Conservation (phyloP, 2,797 vertebrate species). For the Sebastolobus altivelis region DNA sequence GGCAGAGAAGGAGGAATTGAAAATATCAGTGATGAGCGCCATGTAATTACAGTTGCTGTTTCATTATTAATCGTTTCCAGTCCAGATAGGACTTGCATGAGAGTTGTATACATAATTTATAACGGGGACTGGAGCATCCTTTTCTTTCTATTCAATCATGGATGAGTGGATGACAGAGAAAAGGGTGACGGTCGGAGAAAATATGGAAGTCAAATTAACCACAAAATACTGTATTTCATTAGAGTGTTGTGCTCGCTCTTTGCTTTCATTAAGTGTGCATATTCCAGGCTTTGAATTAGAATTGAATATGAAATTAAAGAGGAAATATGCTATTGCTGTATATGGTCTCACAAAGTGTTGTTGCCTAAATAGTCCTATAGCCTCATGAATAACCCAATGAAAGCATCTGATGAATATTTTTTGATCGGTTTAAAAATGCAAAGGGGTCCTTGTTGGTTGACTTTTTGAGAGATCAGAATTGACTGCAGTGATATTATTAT, state of each 20-base stretch:
- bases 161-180: slow-evolving; percentile 31
- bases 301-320: slow-evolving; percentile 38
- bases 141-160: slow-evolving; percentile 40
- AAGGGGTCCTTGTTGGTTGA: slow-evolving; percentile 11
- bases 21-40: slow-evolving; percentile 70
- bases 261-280: slow-evolving; percentile 28
- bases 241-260: background rate
- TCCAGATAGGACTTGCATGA: slow-evolving; percentile 73
- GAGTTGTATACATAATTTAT: slow-evolving; percentile 82
- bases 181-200: background rate
- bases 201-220: slow-evolving; percentile 25
- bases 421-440: slow-evolving; percentile 54
- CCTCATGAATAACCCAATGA: slow-evolving; percentile 63
- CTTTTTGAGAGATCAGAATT: slow-evolving; percentile 41
- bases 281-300: slow-evolving; percentile 1
- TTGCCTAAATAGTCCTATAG: slow-evolving; percentile 31
- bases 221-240: slow-evolving; percentile 9
- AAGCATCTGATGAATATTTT: slow-evolving; percentile 36
- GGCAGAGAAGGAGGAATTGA: slow-evolving; percentile 44
- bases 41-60: slow-evolving; percentile 77
- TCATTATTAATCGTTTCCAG: slow-evolving; percentile 77
- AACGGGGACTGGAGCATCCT: slow-evolving; percentile 59
- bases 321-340: background rate
- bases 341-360: slow-evolving; percentile 9
- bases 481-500: slow-evolving; percentile 15